Percentiles rank a stretch among this genome's conserved stretches.
Evolutionary conservation across 2,113 vertebrate species (phyloP).

Genomic region (Oncorhynchus tshawytscha): DNA sequence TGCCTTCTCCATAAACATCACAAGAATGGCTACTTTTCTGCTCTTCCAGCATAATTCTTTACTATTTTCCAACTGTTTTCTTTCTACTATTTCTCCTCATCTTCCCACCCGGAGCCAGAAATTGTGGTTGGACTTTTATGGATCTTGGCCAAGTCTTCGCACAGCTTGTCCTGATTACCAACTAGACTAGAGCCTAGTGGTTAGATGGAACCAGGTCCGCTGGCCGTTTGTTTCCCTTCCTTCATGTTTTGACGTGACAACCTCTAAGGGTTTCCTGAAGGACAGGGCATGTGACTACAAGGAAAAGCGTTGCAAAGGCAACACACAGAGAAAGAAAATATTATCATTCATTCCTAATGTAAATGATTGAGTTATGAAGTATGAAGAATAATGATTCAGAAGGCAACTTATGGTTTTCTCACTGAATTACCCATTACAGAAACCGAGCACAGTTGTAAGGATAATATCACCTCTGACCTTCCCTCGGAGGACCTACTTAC

Average conservation of each 20-base stretch:
- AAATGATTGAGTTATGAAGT: too few species aligned
- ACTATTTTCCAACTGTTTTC: slow-evolving; percentile 26
- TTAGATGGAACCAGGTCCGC: slow-evolving; percentile 49
- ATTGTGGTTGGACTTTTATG: slow-evolving; percentile 44
- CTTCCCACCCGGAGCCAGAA: slow-evolving; percentile 49
- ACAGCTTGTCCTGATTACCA: slow-evolving; percentile 69
- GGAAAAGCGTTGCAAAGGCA: not conserved
- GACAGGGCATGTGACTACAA: not conserved
- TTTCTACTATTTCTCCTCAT: slow-evolving; percentile 49
- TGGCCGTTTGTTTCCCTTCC: slow-evolving; percentile 38
- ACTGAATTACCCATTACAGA: too few species aligned
- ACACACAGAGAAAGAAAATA: not conserved
- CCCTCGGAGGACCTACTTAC: too few species aligned
- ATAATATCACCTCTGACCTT: too few species aligned
- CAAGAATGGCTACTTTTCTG: slow-evolving; percentile 54
- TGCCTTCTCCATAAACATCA: slow-evolving; percentile 37
- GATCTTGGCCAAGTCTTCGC: slow-evolving; percentile 54
- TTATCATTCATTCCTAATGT: too few species aligned
- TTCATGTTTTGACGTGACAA: slow-evolving; percentile 36
- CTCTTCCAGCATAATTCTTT: slow-evolving; percentile 43
- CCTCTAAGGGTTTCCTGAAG: slow-evolving; percentile 27
- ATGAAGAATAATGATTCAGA: too few species aligned
- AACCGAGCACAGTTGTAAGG: too few species aligned
- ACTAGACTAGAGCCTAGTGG: slow-evolving; percentile 58
- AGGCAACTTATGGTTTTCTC: too few species aligned